Conservation (phyloP, 2,113 vertebrate genomes). For the Anseranas semipalmata region DNA sequence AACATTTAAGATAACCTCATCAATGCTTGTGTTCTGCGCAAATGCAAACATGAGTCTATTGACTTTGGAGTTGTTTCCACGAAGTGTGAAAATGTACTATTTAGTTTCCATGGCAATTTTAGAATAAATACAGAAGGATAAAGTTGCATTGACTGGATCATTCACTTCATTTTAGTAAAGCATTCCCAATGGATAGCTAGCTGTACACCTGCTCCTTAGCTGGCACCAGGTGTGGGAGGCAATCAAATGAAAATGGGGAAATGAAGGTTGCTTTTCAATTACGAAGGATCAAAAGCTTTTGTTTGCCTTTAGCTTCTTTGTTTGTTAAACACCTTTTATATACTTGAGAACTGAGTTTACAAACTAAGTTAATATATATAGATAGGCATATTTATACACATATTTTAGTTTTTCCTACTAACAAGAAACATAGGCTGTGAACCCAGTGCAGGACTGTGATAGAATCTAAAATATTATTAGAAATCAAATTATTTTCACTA, state of each 20-base stretch:
- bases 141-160: not conserved
- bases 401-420: not conserved
- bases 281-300: constrained; percentile 11
- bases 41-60: not conserved
- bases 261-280: constrained; percentile 64
- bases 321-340: constrained; percentile 14
- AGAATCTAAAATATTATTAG: constrained; percentile 7
- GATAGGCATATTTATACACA: not conserved
- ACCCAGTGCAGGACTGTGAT: not conserved
- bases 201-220: constrained; percentile 77
- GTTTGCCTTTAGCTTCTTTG: constrained; percentile 53
- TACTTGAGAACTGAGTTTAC: constrained; percentile 62
- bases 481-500: constrained; percentile 43
- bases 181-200: constrained; percentile 9
- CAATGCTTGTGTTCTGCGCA: not conserved
- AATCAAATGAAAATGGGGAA: constrained; percentile 67
- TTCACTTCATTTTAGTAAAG: constrained; percentile 37
- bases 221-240: constrained; percentile 76
- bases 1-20: not conserved
- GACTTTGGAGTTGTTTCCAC: not conserved
- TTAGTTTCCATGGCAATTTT: constrained; percentile 33
- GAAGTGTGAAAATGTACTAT: not conserved
- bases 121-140: constrained; percentile 25
- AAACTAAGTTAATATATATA: not conserved
- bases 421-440: not conserved